Evolutionary conservation across 1,140 invertebrate genomes (phyloP).

Genomic region (Penaeus japonicus): DNA sequence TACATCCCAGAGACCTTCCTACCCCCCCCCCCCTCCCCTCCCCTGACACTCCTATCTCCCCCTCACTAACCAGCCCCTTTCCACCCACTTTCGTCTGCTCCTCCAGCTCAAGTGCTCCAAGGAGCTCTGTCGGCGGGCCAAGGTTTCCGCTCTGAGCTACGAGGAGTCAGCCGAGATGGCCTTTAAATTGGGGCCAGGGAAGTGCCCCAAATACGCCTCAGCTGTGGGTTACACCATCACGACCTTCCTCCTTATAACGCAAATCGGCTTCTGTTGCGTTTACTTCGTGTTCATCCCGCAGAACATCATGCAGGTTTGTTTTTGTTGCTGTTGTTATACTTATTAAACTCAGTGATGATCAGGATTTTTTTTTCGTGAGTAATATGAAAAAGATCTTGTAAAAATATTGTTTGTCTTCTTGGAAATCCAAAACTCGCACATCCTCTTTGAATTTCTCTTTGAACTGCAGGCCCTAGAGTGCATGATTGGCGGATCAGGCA

Average conservation of each 20-base stretch:
- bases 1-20: background rate
- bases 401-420: too few species aligned
- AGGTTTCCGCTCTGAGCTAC: conserved; percentile 73
- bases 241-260: conserved; percentile 86
- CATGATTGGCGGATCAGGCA: conserved; percentile 35
- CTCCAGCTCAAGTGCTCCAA: conserved; percentile 40
- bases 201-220: conserved; percentile 63
- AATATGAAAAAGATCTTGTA: too few species aligned
- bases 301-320: conserved; percentile 77
- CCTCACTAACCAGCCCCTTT: background rate
- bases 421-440: too few species aligned
- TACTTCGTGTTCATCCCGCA: conserved; percentile 93
- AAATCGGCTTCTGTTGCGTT: conserved; percentile 95
- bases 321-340: background rate
- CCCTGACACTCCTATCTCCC: background rate
- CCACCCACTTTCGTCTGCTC: too few species aligned
- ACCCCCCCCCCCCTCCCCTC: background rate
- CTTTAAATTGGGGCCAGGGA: conserved; percentile 72
- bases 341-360: background rate
- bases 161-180: conserved; percentile 76
- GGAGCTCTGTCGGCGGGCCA: conserved; percentile 22
- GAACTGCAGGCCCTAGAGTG: conserved; percentile 44
- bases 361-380: background rate
- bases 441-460: background rate
- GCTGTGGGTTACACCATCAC: conserved; percentile 74